Evolutionary conservation across 2,888 invertebrate species (phyloP), one percentile per base, ranked within the genome.

Genomic region (Volucella inflata): DNA sequence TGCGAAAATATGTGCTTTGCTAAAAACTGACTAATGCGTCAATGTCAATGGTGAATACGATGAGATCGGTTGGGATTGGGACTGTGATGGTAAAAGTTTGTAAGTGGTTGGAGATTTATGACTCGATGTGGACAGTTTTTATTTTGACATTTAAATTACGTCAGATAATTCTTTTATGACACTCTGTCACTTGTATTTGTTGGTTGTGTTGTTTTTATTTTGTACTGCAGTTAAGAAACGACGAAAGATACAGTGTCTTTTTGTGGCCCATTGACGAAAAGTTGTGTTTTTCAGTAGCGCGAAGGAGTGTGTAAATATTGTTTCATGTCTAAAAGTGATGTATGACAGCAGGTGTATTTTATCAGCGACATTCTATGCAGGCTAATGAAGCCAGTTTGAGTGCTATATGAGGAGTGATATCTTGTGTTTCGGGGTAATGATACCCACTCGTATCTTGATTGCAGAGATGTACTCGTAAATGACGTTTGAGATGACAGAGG

Each of bases 71-170:
- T 48, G 57, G 38, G 8, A 48, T 21, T 48, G 57, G 38, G 8
- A 48, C 12, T 16, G 50, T 46, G 42, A 8, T 51, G 67, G 76
- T 51, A 44, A 44, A 11, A 42, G 60, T 11, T 11, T n/a, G 55
- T 12, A n/a, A 36, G 55, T 36, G 30, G 55, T 36, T 14, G 30
- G 38, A 85, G 81, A 81, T 85, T 85, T 85, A 85, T 85, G 67
- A 64, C 81, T 72, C 72, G 76, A 67, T 77, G 85, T 85, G 77
- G 77, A 85, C 76, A 77, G 76, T 76, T 77, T 85, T 85, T 85
- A 68, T 85, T 85, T 85, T 81, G 85, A 85, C 85, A 85, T 81
- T 85, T 85, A 85, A 85, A 85, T 85, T 85, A 77, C 85, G 85
- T 85, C 81, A 85, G 85, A 77, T 85, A 80, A 85, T 81, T 77